Base-by-base conservation (phyloP, 2,797 vertebrate genomes). In the Tympanoctomys barrerae region DNA sequence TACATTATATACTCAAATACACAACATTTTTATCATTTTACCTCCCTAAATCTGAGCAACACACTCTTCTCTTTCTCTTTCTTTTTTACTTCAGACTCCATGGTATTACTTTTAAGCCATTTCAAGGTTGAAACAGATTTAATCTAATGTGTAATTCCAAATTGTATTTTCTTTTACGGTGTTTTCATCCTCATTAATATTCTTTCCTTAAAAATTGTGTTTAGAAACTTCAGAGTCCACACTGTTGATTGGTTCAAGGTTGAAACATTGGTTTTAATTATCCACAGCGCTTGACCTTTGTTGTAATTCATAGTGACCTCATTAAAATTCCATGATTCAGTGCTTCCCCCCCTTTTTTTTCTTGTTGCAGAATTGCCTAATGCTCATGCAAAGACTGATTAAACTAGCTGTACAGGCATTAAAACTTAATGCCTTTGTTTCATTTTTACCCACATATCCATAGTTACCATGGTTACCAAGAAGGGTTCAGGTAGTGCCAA, bases 401-500 rank as follows among this genome's bases (percentile, higher is more conserved):
- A 71, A 97, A 75, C 88, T 97, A 93, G 77, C 61, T 95, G 78
- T 89, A 57, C 0, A 79, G 64, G 70, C 97, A 96, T 98, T 98
- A 97, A 98, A 98, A 97, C 83, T 97, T 97, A 97, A 97, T 98
- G 80, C 24, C 36, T 96, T 97, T 97, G 91, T 95, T n/a, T 31
- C 96, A 71, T 89, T 98, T 98, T 97, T 97, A 94, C 95, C 54
- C 42, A 90, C 91, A 73, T 90, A 88, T 96, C 81, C 94, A 81
- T 85, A 93, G 98, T 98, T 98, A 97, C 98, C 94, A 97, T 98
- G 98, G 97, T 97, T 98, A 98, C 98, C 85, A 71, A 97, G 70
- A 84, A 87, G 87, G 28, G 94, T 94, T 87, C 85, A 97, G 95
- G 94, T 97, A 96, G 89, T 97, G 87, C 84, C 79, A 96, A 92